Base-by-base conservation (phyloP, 64 coral and sea anemone species). In the Anthopleura sola region DNA sequence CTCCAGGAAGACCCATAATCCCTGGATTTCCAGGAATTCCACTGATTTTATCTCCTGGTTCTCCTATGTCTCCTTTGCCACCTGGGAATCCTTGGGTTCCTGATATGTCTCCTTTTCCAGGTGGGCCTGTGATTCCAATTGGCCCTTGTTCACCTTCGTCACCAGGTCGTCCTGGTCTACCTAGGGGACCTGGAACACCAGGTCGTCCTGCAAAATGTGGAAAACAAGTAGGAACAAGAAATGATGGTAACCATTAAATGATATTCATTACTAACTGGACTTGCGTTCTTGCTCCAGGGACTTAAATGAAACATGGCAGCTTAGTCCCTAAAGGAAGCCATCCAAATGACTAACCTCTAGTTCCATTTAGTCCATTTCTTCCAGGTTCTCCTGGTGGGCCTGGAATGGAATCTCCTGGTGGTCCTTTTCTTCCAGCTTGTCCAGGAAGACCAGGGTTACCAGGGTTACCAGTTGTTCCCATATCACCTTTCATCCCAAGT, bases 311-410 rank as follows among this genome's bases (percentile, higher is more conserved):
- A n/a, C n/a, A n/a, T n/a, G n/a, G n/a, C n/a, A n/a, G n/a, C n/a
- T n/a, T n/a, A n/a, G n/a, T n/a, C n/a, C n/a, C n/a, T n/a, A n/a
- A n/a, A n/a, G n/a, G n/a, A 53, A 53, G 50, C 50, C 13, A 10
- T 62, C 58, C 58, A 62, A 10, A 62, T 26, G 10, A 26, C 16
- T 23, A 26, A 86, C 89, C 89, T 81, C 69, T 81, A 0, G 17
- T 11, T 12, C 87, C 87, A 68, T 82, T 86, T 12, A 60, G 24
- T 66, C 92, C 92, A 77, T 49, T 36, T 57, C 64, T 84, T 57
- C 91, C 91, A 82, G 34, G 28, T 71, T 40, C 84, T 1, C 91
- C 91, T 37, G 82, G 83, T 5, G 69, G 74, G 47, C 91, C 91
- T 79, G 81, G 47, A 36, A 53, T 44, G 40, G 71, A 58, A 36